Evolutionary conservation across 2,797 vertebrate species (phyloP).

Genomic region (Melanogrammus aeglefinus): DNA sequence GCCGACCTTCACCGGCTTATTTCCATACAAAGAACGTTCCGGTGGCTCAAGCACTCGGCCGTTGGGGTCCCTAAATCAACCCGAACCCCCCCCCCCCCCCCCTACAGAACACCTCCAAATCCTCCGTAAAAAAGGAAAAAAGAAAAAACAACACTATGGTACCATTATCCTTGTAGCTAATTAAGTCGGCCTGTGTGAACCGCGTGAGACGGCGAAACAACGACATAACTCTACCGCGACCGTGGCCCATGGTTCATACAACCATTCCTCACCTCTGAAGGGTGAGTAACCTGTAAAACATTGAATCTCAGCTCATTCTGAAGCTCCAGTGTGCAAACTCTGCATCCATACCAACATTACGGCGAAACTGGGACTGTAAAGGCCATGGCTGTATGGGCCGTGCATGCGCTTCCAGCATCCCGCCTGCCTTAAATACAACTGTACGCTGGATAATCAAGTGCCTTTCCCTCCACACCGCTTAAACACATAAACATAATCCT

Average conservation of each 20-base stretch:
- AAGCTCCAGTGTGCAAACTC: conserved; percentile 42
- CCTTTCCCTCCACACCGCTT: conserved; percentile 39
- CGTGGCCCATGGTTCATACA: too few species aligned
- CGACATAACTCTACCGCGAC: too few species aligned
- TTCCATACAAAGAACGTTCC: conserved; percentile 61
- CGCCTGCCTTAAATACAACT: conserved; percentile 39
- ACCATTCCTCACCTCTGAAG: too few species aligned
- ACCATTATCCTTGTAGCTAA: neutral
- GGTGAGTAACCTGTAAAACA: too few species aligned
- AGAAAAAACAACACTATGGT: neutral
- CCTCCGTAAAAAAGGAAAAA: conserved; percentile 32
- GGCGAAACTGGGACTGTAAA: too few species aligned
- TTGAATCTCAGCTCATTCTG: too few species aligned
- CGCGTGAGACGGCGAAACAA: too few species aligned
- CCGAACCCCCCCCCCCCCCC: conserved; percentile 21
- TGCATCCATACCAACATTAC: conserved; percentile 45
- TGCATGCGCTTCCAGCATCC: neutral
- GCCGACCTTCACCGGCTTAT: conserved; percentile 64
- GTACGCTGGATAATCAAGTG: conserved; percentile 6
- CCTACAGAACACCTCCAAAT: conserved; percentile 25
- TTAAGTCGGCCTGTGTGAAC: too few species aligned
- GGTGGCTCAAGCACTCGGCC: conserved; percentile 48
- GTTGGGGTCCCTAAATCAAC: conserved; percentile 42
- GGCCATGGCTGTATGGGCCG: too few species aligned
- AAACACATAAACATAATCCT: conserved; percentile 44